Evolutionary conservation across 2,113 vertebrate genomes (phyloP).

Genomic region (Corapipo altera): DNA sequence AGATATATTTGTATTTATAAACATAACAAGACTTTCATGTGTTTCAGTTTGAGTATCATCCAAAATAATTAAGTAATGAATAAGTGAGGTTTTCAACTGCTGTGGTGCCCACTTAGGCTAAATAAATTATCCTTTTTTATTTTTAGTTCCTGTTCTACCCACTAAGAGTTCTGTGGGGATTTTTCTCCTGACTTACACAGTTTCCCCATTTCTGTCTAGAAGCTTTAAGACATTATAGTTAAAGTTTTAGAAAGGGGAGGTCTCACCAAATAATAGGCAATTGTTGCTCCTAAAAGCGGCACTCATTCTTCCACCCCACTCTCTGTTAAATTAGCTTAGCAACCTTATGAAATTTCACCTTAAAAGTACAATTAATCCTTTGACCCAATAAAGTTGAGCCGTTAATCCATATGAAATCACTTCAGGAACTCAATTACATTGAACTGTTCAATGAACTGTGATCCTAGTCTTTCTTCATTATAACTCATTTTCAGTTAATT

Average conservation of each 20-base stretch:
- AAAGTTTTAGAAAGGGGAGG: neutral
- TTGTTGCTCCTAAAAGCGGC: neutral
- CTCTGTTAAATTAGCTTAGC: neutral
- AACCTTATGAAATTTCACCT: neutral
- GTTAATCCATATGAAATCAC: conserved; percentile 9
- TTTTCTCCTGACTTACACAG: neutral
- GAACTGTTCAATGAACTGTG: neutral
- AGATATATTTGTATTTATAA: neutral
- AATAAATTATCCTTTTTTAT: neutral
- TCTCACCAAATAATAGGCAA: neutral
- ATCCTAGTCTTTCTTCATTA: conserved; percentile 7
- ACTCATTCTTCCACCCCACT: neutral
- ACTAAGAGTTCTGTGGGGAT: neutral
- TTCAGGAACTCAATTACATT: neutral
- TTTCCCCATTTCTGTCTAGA: neutral
- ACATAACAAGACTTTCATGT: neutral
- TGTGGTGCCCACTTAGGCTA: neutral
- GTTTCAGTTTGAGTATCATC: neutral
- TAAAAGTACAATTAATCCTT: conserved; percentile 19
- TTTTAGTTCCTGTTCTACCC: neutral
- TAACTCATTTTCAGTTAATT: neutral
- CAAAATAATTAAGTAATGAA: neutral
- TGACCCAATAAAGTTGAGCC: neutral
- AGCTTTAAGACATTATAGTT: neutral
- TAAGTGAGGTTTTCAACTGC: neutral